phyloP scores from a whole-genome alignment of 2,113 vertebrate genomes.

The Equus przewalskii region DNA sequence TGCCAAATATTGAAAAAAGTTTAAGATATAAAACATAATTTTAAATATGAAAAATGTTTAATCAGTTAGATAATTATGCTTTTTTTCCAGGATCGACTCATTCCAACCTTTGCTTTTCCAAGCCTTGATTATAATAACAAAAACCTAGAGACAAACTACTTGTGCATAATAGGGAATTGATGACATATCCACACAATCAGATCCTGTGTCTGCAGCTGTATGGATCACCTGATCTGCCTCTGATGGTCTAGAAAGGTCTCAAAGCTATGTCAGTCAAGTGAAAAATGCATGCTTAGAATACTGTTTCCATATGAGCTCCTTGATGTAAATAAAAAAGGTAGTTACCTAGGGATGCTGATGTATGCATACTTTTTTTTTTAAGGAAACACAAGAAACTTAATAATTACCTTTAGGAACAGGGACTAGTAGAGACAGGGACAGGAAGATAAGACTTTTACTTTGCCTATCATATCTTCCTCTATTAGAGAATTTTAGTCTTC shows the following conservation, averaged over 20 bases:
- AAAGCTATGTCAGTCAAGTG: background rate
- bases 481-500: slow-evolving; percentile 49
- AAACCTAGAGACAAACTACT: background rate
- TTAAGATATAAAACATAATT: slow-evolving; percentile 32
- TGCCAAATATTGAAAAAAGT: slow-evolving; percentile 26
- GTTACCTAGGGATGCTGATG: background rate
- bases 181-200: background rate
- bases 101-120: background rate
- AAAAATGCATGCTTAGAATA: background rate
- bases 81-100: background rate
- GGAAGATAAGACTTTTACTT: background rate
- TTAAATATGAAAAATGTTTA: slow-evolving; percentile 34
- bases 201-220: background rate
- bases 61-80: background rate
- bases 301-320: background rate
- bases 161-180: background rate
- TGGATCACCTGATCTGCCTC: background rate
- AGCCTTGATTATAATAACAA: background rate
- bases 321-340: background rate
- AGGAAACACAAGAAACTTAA: background rate
- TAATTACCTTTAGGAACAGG: background rate
- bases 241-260: background rate
- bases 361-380: background rate
- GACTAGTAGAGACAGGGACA: background rate
- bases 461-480: background rate